Evolutionary conservation across 2,888 invertebrate genomes (phyloP), one percentile per base, ranked within the genome.

Genomic region (Xanthorhoe spadicearia): DNA sequence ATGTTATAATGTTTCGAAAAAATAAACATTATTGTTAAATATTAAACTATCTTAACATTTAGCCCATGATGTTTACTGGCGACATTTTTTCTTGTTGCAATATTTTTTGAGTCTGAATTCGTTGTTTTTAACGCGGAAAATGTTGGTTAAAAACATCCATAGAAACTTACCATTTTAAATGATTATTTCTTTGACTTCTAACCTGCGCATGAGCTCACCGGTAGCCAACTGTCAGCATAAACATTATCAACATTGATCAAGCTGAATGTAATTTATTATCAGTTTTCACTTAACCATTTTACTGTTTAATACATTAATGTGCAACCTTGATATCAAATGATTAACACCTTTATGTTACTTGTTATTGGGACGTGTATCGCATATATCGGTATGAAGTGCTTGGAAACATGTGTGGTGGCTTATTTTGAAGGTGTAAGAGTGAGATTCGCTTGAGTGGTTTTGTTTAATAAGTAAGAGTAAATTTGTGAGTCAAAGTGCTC

Each of bases 191-290:
- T 63, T 65, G 63, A 71, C 65, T 59, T 58, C 54, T 69, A 67
- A 71, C 69, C 67, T 50, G 17, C 15, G 10, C n/a, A 4, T 46
- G 32, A 69, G 60, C 9, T 49, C 38, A 49, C 73, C 84, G 67
- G 86, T 86, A 87, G 87, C 86, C 61, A 58, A 72, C 76, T 82
- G 83, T 85, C 85, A 81, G 73, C 77, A 71, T 70, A 68, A 71
- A 79, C 75, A 79, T 80, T 82, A 81, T 74, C 76, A 66, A 64
- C 70, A 64, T 68, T 70, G 66, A 81, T 83, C 81, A 81, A 76
- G 79, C 8, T n/a, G 43, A 51, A 79, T 78, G 80, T 74, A 71
- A 87, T 85, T 83, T 83, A 86, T 83, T 64, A 64, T 66, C 69
- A 77, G 80, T 83, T 83, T 81, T 80, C 71, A 73, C 72, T 67